Evolutionary conservation across 1,140 invertebrate genomes (phyloP), one percentile per base, ranked within the genome.

Genomic region (Drosophila arawakana): DNA sequence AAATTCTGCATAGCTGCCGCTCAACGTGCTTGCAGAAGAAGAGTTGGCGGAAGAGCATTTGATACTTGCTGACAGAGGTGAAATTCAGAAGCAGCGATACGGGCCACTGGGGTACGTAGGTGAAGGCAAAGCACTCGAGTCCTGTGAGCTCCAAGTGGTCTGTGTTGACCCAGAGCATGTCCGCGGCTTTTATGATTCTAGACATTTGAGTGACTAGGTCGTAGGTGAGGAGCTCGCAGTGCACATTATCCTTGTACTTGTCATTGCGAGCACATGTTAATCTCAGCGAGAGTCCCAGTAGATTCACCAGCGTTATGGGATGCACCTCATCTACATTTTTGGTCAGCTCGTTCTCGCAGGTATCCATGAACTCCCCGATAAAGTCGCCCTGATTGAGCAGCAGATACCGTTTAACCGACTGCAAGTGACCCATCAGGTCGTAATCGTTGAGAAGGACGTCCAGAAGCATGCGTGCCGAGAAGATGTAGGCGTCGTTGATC

Each of bases 41-140:
- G 21, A 99, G 93, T 93, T 99, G 98, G 68, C 98, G 94, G 93
- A 99, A 99, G 52, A 99, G 94, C 96, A 99, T 98, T 94, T 99
- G 98, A 93, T 99, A 99, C 91, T 97, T 97, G 34, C 96, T 96
- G 34, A 98, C 95, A 37, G 97, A 96, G 93, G 97, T 98, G 84
- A 96, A 94, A 92, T 98, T 98, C 2, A 99, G 94, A 39, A 99
- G 96, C 9, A 99, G 93, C 0, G 98, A 99, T 21, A 99, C 95
- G 0, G 98, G 98, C 98, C 98, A 99, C 78, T 97, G 96, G 2
- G 98, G 98, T 78, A 97, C 96, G 92, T 98, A 98, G 70, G 96
- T 96, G 89, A 99, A 98, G 0, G 97, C 95, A 92, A 99, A 99
- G 4, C 97, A 97, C 93, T 99, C 97, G 52, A 98, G 95, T n/a